These are phyloP conservation scores for Acrobasis consociella DNA, from an alignment of 2,888 invertebrate species.

Conservation along the genomic window DNA sequence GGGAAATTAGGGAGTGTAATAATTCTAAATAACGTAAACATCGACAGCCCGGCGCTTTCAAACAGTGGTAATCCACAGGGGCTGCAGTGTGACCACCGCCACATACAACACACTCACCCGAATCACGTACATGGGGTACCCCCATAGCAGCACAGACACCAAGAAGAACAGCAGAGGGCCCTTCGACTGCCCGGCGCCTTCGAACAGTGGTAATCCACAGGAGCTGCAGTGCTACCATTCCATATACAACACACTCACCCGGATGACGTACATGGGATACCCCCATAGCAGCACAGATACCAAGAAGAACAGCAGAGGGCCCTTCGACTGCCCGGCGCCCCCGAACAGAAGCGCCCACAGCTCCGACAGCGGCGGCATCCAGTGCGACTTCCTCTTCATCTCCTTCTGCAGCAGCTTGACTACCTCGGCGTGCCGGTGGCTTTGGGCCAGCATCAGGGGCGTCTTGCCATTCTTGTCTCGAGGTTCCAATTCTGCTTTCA, in stretches of 20 bases:
- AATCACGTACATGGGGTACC: slow-evolving; percentile 96
- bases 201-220: slow-evolving; percentile 96
- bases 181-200: slow-evolving; percentile 95
- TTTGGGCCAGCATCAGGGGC: slow-evolving; percentile 93
- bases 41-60: too few species aligned
- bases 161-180: slow-evolving; percentile 93
- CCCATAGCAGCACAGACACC: slow-evolving; percentile 93
- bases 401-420: slow-evolving; percentile 91
- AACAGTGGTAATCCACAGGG: too few species aligned
- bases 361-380: slow-evolving; percentile 94
- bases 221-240: slow-evolving; percentile 75
- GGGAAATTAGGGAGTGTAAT: too few species aligned
- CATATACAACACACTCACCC: slow-evolving; percentile 70
- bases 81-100: too few species aligned
- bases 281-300: slow-evolving; percentile 94
- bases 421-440: slow-evolving; percentile 93
- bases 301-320: slow-evolving; percentile 92
- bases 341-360: slow-evolving; percentile 95
- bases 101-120: slow-evolving; percentile 76
- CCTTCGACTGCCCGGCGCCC: slow-evolving; percentile 95
- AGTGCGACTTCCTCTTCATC: slow-evolving; percentile 90
- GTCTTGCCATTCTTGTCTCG: slow-evolving; percentile 96
- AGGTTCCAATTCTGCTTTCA: slow-evolving; percentile 92
- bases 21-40: too few species aligned
- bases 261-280: slow-evolving; percentile 95